Evolutionary conservation across 2,888 invertebrate species (phyloP), one percentile per base, ranked within the genome.

Genomic region (Drosophila vallismaia): DNA sequence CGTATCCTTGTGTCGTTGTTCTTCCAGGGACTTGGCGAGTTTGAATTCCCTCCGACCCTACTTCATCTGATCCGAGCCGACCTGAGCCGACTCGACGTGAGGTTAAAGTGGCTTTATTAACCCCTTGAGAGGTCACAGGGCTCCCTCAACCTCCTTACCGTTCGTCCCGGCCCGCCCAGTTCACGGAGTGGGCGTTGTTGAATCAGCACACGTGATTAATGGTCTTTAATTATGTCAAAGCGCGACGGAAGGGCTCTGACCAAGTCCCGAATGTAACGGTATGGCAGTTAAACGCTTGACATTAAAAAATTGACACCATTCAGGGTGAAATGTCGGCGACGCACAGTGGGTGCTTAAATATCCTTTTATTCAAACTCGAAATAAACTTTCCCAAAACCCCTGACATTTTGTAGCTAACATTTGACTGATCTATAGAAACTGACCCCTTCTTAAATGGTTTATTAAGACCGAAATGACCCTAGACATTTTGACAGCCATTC

Each of bases 221-320:
- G 91, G 90, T 79, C 91, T 91, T 91, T 91, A 91, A 91, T 91
- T 91, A 91, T 91, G 91, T 90, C 91, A 91, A 88, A 84, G 81
- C 77, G 81, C 77, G 64, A 74, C 74, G 72, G 76, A 66, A 64
- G 58, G 59, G 55, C 51, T 58, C 66, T 53, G 54, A 48, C 71
- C 44, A 40, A 36, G 52, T n/a, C 44, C 50, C 40, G 56, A 63
- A 56, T 69, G 77, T 73, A 77, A 80, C 74, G 86, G 84, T 73
- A 86, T 79, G 83, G 74, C 82, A 78, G 85, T 82, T 79, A 80
- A 76, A 74, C 76, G 79, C 76, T 77, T 86, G 88, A 80, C 83
- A 79, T 88, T 88, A 86, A 89, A 90, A 89, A 88, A 88, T 88
- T 90, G 89, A 89, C 90, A 89, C 89, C 85, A 89, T 90, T 88